phyloP scores from a whole-genome alignment of 2,888 invertebrate genomes.

The Bursaphelenchus okinawaensis region DNA sequence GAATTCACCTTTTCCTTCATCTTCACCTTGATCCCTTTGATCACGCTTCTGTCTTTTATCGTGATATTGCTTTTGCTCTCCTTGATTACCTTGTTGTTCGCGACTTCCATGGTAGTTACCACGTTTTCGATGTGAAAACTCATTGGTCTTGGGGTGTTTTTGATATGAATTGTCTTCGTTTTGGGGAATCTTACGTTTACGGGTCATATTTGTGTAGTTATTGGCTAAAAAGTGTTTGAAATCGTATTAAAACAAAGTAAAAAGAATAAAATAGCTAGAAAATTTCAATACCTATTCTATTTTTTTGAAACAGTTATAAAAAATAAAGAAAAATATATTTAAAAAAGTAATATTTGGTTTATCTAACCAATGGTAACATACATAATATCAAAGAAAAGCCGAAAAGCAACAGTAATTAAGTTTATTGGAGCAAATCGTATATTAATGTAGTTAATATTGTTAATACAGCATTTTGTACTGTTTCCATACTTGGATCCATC shows the following conservation, averaged over 20 bases:
- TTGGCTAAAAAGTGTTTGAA: background rate
- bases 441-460: too few species aligned
- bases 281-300: background rate
- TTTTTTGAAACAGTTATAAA: too few species aligned
- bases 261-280: background rate
- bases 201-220: background rate
- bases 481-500: too few species aligned
- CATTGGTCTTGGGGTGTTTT: background rate
- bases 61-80: background rate
- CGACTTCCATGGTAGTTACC: background rate
- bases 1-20: conserved; percentile 6
- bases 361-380: too few species aligned
- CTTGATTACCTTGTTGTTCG: too few species aligned
- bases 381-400: too few species aligned
- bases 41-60: background rate
- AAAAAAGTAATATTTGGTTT: too few species aligned
- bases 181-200: conserved; percentile 3
- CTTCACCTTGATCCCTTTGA: background rate
- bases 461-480: too few species aligned
- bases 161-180: background rate
- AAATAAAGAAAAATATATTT: too few species aligned
- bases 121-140: background rate
- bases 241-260: background rate
- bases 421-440: too few species aligned
- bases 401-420: too few species aligned